Evolutionary conservation across 1,140 invertebrate genomes (phyloP), one percentile per base, ranked within the genome.

Genomic region (Aporrectodea caliginosa): DNA sequence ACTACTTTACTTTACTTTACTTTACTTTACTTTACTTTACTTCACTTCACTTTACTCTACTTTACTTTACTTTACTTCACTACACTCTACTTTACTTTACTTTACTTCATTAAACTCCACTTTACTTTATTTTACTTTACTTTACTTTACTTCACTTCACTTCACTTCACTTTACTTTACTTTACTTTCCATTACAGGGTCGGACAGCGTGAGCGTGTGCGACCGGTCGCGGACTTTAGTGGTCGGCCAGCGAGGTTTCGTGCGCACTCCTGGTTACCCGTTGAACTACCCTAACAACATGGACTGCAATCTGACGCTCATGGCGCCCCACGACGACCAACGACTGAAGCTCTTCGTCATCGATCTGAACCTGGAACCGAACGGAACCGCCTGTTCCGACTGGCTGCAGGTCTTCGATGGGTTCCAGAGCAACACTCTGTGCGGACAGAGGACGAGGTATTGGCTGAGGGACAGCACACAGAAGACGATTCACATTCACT

Each of bases 261-360:
- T 88, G 32, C 79, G 82, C 0, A 86, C 85, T 0, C 86, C 86
- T 1, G 77, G 79, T n/a, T 88, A 86, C 73, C 87, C 87, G 0
- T 79, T 80, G 29, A 85, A 85, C 79, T 86, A 85, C 74, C 79
- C 73, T 1, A 74, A 81, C 34, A 83, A 82, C 34, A 71, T 80
- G 73, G 75, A 83, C 74, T 86, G 85, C 78, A 81, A 75, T 1
- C 73, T 81, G 2, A 82, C 81, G 27, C 84, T 87, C 30, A 70
- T 80, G 0, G 83, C 84, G 0, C 69, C 77, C 2, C 29, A 83
- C 16, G 82, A 82, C 0, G 77, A 81, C 27, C 86, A 86, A 79
- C 83, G 81, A 35, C 80, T 87, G 22, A 81, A 81, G 30, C 81
- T 87, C 6, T 79, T 83, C 35, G 83, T 85, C 31, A 83, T 87